A percentile compares a stretch with the other conserved stretches of the same genome.
phyloP scores from a whole-genome alignment of 2,888 invertebrate species.

The Dastarcus helophoroides region DNA sequence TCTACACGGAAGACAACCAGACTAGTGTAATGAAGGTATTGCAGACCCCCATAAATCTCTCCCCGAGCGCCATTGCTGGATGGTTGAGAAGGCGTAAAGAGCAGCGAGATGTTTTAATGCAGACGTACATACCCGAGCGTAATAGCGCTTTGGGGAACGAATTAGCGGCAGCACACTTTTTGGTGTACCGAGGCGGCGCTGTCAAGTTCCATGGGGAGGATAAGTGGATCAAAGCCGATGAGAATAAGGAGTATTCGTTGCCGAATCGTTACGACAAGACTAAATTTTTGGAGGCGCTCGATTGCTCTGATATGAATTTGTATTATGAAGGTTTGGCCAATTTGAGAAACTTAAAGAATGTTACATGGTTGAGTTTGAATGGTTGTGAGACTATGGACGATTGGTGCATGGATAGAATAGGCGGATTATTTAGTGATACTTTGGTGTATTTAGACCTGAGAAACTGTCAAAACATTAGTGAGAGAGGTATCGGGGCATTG shows the following conservation, averaged over 20 bases:
- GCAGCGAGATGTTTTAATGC: constrained; percentile 44
- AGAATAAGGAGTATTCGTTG: constrained; percentile 41
- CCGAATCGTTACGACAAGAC: constrained; percentile 49
- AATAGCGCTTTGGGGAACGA: constrained; percentile 56
- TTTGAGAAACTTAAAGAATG: constrained; percentile 50
- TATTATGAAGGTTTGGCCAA: constrained; percentile 76
- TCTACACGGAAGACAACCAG: constrained; percentile 44
- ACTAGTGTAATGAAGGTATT: constrained; percentile 36
- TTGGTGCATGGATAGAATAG: constrained; percentile 71
- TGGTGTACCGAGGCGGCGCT: constrained; percentile 61
- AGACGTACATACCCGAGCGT: constrained; percentile 48
- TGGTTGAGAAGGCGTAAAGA: constrained; percentile 47
- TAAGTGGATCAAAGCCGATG: constrained; percentile 48
- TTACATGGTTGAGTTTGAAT: constrained; percentile 67
- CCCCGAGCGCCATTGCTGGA: constrained; percentile 38
- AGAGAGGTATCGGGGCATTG: constrained; percentile 58
- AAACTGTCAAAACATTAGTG: constrained; percentile 59
- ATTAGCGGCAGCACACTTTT: constrained; percentile 77
- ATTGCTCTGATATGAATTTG: constrained; percentile 60
- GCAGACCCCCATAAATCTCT: constrained; percentile 40
- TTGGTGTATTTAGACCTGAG: constrained; percentile 73
- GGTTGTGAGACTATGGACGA: constrained; percentile 68
- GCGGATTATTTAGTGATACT: constrained; percentile 46
- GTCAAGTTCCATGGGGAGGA: constrained; percentile 47
- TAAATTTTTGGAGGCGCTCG: constrained; percentile 66